These are phyloP conservation scores for Nomia melanderi DNA, from an alignment of 1,140 invertebrate genomes.

Conservation along the genomic window DNA sequence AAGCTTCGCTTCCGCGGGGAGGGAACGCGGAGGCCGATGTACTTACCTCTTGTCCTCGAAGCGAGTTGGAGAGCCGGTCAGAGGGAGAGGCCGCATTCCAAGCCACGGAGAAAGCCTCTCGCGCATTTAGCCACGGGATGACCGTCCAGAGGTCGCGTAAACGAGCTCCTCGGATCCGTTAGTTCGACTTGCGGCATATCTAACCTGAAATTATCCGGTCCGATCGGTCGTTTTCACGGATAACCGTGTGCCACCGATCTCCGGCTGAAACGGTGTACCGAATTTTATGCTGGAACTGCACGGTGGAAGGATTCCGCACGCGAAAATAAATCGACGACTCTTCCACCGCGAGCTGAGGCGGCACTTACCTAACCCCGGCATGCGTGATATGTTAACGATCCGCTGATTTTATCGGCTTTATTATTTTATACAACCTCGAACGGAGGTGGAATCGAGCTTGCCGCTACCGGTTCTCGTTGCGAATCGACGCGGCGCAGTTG, in stretches of 20 bases:
- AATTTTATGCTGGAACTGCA: too few species aligned
- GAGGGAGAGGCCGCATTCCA: constrained; percentile 70
- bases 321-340: too few species aligned
- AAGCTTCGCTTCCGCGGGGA: constrained; percentile 24
- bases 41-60: constrained; percentile 29
- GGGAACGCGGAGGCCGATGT: constrained; percentile 57
- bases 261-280: neutral
- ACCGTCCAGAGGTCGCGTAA: constrained; percentile 49
- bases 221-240: neutral
- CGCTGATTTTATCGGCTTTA: too few species aligned
- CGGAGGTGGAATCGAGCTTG: too few species aligned
- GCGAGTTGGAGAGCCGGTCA: constrained; percentile 38
- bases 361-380: too few species aligned
- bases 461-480: too few species aligned
- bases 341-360: too few species aligned
- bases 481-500: too few species aligned
- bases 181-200: constrained; percentile 30
- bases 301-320: too few species aligned
- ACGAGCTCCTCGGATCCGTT: constrained; percentile 46
- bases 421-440: too few species aligned
- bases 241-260: neutral
- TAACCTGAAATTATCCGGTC: constrained; percentile 36
- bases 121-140: constrained; percentile 60
- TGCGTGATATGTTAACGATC: too few species aligned
- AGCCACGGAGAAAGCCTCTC: constrained; percentile 73